Evolutionary conservation across 1,140 invertebrate species (phyloP), one percentile per base, ranked within the genome.

Genomic region (Caenorhabditis latens): DNA sequence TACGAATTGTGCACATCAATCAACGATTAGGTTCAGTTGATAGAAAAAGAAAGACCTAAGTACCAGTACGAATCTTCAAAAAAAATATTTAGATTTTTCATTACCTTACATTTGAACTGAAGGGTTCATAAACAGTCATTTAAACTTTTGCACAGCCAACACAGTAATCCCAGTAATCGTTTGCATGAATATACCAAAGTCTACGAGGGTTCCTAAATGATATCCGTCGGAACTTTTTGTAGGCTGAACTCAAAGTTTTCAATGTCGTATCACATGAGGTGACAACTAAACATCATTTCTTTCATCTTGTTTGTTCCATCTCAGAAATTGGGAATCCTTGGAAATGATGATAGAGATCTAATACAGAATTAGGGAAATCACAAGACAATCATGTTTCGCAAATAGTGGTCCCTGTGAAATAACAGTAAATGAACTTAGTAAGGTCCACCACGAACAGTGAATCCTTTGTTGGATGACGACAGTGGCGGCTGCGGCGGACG

Each of bases 291-390:
- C 11, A 42, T 50, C 71, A 53, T 50, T n/a, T 13, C 71, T 79
- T 32, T 79, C 71, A 79, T 50, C 71, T 79, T 79, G 46, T 79
- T 79, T 79, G 71, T 79, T 79, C 6, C 14, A 71, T 43, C n/a
- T 71, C 43, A 21, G n/a, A n/a, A 58, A n/a, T 58, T 21, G 3
- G 8, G n/a, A n/a, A 58, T n/a, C 16, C 50, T 16, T 53, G 9
- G 50, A 4, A 32, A 40, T 2, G 24, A 42, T 32, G 19, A 4
- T 9, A 8, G 32, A 65, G 61, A 65, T 6, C 7, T 40, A 32
- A 58, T 58, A 14, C 50, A 53, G 13, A 14, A 53, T 9, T 14
- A 53, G 16, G 7, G 21, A 58, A n/a, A n/a, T 58, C 19, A n/a
- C n/a, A 21, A 58, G n/a, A 58, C 32, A 32, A 32, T 32, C 8